Evolutionary conservation across 2,888 invertebrate species (phyloP), one percentile per base, ranked within the genome.

Genomic region (Pheosia tremula): DNA sequence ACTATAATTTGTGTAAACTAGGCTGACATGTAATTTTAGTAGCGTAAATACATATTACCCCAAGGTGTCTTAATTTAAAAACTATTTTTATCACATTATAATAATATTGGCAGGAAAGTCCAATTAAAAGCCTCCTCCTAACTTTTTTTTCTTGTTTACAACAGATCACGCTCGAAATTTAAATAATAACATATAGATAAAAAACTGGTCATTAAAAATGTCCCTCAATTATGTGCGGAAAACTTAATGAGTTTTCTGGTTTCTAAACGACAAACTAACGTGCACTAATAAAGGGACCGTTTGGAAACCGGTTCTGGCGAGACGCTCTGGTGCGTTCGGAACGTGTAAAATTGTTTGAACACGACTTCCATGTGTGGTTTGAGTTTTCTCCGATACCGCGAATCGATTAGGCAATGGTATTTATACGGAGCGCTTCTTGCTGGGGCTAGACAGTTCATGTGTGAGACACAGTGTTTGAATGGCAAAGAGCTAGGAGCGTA

Each of bases 281-380:
- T 59, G 69, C 69, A 61, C 58, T 66, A 64, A 56, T 56, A 58
- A 56, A 59, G 52, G 56, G 62, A 55, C 61, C 36, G 58, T 57
- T 64, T 60, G 57, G 45, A 57, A 73, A 76, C 71, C 47, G 68
- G 66, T 71, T 70, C 58, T 9, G 24, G 13, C 6, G 50, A 24
- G 24, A 24, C 24, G 47, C 5, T n/a, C 11, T n/a, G 47, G 11
- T n/a, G 47, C 8, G 50, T 68, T 66, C 52, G 60, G 59, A 75
- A 69, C 60, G 68, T 63, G 70, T 77, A 72, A 78, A 78, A 74
- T 72, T 74, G 69, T 74, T 71, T 71, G 63, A 75, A 68, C 68
- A 66, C 67, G 61, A 62, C 63, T 41, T 61, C 60, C 10, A 67
- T 58, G 61, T 61, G 63, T 38, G 69, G 56, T 58, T 56, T 58